Conservation (phyloP, 2,113 vertebrate genomes). For the Oceanites oceanicus region DNA sequence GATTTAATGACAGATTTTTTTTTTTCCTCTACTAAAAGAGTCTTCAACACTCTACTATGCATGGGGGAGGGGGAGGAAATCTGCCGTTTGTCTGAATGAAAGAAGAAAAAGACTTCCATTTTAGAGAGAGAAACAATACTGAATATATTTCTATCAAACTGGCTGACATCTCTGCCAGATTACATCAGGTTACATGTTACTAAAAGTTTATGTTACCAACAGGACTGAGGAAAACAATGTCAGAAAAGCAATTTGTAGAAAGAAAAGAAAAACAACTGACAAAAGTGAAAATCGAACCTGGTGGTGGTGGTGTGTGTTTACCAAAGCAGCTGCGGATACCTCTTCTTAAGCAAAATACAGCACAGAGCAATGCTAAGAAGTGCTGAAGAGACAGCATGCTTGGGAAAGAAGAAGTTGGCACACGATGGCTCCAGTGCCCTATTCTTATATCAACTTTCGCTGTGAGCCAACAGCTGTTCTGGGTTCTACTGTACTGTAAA, state of each 20-base stretch:
- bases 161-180: not conserved
- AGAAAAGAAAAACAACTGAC: not conserved
- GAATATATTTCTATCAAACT: not conserved
- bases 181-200: not conserved
- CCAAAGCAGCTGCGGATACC: not conserved
- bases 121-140: not conserved
- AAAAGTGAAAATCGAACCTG: not conserved
- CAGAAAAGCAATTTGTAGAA: not conserved
- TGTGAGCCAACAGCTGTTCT: not conserved
- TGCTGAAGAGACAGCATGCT: not conserved
- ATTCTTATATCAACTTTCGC: not conserved
- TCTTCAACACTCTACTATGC: accelerated
- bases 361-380: too few species aligned
- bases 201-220: not conserved
- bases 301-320: not conserved
- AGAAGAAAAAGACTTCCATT: not conserved
- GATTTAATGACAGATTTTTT: not conserved
- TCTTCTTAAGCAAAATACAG: not conserved
- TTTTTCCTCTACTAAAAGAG: not conserved
- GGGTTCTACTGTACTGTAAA: not conserved
- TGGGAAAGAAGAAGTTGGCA: not conserved
- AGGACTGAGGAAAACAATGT: not conserved
- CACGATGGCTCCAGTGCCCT: not conserved
- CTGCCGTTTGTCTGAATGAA: not conserved
- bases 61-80: accelerated